Base-by-base conservation (phyloP, 2,797 vertebrate genomes). In the Triplophysa bombifrons region DNA sequence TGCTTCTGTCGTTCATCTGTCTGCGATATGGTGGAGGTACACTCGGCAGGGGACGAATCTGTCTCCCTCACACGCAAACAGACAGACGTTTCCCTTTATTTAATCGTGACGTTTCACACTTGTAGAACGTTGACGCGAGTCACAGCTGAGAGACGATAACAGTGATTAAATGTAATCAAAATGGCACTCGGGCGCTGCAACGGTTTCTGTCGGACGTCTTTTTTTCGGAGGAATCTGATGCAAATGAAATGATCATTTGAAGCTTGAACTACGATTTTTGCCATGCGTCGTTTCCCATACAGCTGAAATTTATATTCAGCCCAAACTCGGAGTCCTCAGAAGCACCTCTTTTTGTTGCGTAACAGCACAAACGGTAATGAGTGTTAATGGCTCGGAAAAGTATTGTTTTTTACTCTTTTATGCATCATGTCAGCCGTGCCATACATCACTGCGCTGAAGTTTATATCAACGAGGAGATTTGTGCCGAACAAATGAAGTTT, bases 1-100 rank as follows among this genome's bases (percentile, higher is more conserved):
- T 85, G 78, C 74, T 53, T 74, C 78, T 84, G 86, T 85, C 85
- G 85, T 71, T 86, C 85, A 83, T 85, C 80, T 76, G 80, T 81
- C 69, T 63, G 51, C 22, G 10, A 67, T 71, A 69, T 44, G 6
- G 44, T 66, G 27, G 9, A 4, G 55, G 65, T 73, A 77, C 70
- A 85, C 74, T 81, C 81, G 41, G 78, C n/a, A 53, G 48, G 60
- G 80, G 80, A 75, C 67, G 66, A 81, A 68, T 83, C 44, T 13
- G 25, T 78, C 55, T 75, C 56, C 50, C 69, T 25, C 27, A 12
- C 20, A 5, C 16, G 10, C 20, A 5, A 11, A 13, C 48, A 12
- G 51, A 78, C 70, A 76, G 22, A 46, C 58, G 0, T 61, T 72
- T 51, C 69, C 65, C 63, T 75, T 66, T 66, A 76, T 76, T 76